Conservation (phyloP, 2,113 vertebrate species). For the Lophochroa leadbeateri region DNA sequence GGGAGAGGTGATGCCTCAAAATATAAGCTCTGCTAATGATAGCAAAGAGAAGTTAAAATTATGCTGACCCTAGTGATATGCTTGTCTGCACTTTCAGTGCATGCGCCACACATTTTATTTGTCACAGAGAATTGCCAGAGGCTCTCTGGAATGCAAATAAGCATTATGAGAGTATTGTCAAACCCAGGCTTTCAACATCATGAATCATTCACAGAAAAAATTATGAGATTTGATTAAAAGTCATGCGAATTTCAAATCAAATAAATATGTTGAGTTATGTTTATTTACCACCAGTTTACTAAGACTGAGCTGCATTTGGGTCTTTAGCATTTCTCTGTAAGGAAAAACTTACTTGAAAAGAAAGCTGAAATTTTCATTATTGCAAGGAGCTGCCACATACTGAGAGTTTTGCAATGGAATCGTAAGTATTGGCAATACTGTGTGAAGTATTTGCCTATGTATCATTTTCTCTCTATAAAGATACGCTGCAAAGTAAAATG, state of each 20-base stretch:
- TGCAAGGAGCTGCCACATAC: not conserved
- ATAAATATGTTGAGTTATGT: not conserved
- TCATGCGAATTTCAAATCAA: not conserved
- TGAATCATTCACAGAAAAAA: not conserved
- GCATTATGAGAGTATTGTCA: not conserved
- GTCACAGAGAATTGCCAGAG: not conserved
- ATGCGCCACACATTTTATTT: not conserved
- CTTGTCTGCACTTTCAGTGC: not conserved
- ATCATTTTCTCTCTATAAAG: not conserved
- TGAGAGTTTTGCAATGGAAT: not conserved
- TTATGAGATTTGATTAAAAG: not conserved
- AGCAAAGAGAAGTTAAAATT: not conserved
- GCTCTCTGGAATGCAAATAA: not conserved
- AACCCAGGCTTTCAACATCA: not conserved
- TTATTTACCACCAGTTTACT: not conserved
- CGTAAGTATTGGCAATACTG: not conserved
- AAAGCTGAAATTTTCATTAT: slow-evolving; percentile 9
- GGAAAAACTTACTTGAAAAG: not conserved
- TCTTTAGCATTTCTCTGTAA: not conserved
- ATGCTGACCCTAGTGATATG: not conserved
- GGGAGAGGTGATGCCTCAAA: not conserved
- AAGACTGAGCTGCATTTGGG: not conserved
- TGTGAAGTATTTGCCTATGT: not conserved
- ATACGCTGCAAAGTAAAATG: not conserved
- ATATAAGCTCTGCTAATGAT: not conserved